Evolutionary conservation across 2,113 vertebrate genomes (phyloP).

Genomic region (Hassar affinis): DNA sequence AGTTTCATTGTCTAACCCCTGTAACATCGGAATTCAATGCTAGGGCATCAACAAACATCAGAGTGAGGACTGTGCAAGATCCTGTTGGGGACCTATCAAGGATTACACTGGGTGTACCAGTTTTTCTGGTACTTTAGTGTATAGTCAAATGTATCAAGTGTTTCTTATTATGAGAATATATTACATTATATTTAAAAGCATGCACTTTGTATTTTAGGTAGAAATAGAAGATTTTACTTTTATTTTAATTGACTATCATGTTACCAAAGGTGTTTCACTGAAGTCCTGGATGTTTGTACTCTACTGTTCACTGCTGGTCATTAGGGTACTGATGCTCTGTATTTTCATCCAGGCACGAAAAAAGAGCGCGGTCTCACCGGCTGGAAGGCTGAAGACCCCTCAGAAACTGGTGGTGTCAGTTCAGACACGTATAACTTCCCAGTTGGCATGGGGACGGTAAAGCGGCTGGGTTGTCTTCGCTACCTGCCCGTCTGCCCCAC

Average conservation of each 20-base stretch:
- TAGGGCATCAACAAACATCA: too few relatives aligned
- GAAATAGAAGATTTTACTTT: neutral
- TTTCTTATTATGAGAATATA: too few relatives aligned
- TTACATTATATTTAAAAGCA: neutral
- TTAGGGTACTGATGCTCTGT: conserved; percentile 2
- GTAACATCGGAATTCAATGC: too few relatives aligned
- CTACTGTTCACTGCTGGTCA: neutral
- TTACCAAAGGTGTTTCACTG: neutral
- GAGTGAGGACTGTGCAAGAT: too few relatives aligned
- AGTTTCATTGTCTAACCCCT: too few relatives aligned
- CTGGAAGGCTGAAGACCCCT: conserved; percentile 78
- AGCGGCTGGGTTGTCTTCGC: conserved; percentile 69
- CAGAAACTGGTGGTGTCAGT: conserved; percentile 58
- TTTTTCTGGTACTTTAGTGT: too few relatives aligned
- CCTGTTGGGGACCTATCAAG: too few relatives aligned
- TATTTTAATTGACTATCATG: neutral
- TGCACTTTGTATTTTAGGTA: neutral
- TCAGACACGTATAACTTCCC: conserved; percentile 86
- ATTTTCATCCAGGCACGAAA: conserved; percentile 72
- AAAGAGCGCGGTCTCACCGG: conserved; percentile 84
- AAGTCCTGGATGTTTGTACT: neutral
- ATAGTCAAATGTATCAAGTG: too few relatives aligned
- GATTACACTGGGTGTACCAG: too few relatives aligned
- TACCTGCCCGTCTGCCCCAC: conserved; percentile 84
- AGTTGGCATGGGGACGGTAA: conserved; percentile 79